Base-by-base conservation (phyloP, 2,888 invertebrate genomes). In the Syritta pipiens region DNA sequence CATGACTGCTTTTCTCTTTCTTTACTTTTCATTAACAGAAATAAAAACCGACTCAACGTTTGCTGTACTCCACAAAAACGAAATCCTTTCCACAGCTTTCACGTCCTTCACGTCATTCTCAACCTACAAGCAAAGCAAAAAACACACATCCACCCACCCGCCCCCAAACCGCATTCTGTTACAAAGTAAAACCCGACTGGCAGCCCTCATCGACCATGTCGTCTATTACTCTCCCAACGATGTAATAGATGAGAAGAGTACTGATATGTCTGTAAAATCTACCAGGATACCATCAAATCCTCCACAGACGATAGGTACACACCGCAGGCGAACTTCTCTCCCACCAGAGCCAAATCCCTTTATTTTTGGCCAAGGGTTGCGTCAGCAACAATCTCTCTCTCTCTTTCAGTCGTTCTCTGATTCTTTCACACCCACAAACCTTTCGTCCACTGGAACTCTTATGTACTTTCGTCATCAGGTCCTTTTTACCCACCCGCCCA, bases 241-340 rank as follows among this genome's bases (percentile, higher is more conserved):
- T 77, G 77, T 77, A 72, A 77, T 48, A 55, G 65, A 77, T 72
- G 59, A 65, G 26, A 67, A 71, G 65, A 72, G 42, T 60, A 67
- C 71, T 77, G 77, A 77, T 77, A 77, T 40, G 71, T 77, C 71
- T 77, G 77, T 77, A 77, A 77, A 71, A 72, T 3, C 20, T 77
- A 77, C 53, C 77, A 77, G 77, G 77, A 20, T 44, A 55, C 9
- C 77, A 77, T 71, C 71, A 77, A 77, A 9, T 26, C 20, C 28
- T 26, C 22, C 48, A n/a, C 59, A 48, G 42, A 48, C 65, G 32
- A 48, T 57, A 68, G 57, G 67, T 57, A 20, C 42, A n/a, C 40
- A 17, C 40, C 12, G 14, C 17, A 4, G 20, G n/a, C 6, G 9
- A 4, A 24, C 44, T n/a, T 4, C 19, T 4, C 17, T 14, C 28